Percentiles rank a stretch among this genome's conserved stretches.
Evolutionary conservation across 2,797 vertebrate genomes (phyloP).

Genomic region (Staurois parvus): DNA sequence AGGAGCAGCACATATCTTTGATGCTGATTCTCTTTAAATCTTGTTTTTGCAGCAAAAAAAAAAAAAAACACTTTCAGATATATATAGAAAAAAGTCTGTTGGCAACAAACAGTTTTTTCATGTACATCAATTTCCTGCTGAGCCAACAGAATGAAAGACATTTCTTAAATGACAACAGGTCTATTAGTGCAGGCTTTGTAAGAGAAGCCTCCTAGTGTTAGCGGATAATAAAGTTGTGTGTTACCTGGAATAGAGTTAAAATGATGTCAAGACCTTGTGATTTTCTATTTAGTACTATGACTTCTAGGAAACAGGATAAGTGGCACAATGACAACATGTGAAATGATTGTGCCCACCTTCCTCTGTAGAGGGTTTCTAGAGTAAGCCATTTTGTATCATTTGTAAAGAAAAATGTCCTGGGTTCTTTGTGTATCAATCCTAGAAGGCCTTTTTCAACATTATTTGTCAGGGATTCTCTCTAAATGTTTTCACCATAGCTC

Average conservation of each 20-base stretch:
- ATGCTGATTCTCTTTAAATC: no score
- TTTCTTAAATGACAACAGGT: conserved; percentile 64
- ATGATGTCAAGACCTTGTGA: conserved; percentile 68
- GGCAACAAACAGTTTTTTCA: conserved; percentile 60
- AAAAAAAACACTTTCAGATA: no score
- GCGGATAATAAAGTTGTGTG: conserved; percentile 68
- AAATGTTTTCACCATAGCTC: background rate
- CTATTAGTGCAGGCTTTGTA: conserved; percentile 64
- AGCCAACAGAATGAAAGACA: conserved; percentile 63
- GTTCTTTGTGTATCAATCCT: background rate
- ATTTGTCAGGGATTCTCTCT: background rate
- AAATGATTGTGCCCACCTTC: conserved; percentile 61
- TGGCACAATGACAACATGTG: conserved; percentile 55
- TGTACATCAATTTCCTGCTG: conserved; percentile 66
- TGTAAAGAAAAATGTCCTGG: background rate
- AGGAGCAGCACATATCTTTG: no score
- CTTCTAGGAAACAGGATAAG: conserved; percentile 52
- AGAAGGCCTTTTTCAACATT: background rate
- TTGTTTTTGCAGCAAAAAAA: no score
- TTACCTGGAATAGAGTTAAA: conserved; percentile 69
- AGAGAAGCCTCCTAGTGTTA: conserved; percentile 67
- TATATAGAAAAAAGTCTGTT: conserved; percentile 15
- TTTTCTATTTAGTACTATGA: conserved; percentile 69
- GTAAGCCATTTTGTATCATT: background rate
- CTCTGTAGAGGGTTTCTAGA: background rate